Conservation (phyloP, 2,888 invertebrate species). For the Barypeithes pellucidus region DNA sequence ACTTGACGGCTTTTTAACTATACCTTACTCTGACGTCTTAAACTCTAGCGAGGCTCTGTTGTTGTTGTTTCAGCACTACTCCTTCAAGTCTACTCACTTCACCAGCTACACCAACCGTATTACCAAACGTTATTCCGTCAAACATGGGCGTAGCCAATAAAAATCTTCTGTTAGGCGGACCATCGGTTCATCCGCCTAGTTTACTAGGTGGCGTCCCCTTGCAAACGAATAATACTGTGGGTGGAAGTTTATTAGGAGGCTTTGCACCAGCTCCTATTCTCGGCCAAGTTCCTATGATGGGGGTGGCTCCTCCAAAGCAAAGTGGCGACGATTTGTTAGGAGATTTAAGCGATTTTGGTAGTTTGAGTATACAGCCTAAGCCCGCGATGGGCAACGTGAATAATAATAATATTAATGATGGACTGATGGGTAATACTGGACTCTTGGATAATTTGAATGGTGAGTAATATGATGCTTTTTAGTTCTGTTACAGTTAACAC, state of each 20-base stretch:
- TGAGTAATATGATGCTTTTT: slow-evolving; percentile 25
- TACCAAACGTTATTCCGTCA: slow-evolving; percentile 48
- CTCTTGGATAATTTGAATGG: slow-evolving; percentile 54
- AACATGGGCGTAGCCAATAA: slow-evolving; percentile 44
- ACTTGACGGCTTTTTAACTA: no score
- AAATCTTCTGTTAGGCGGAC: slow-evolving; percentile 41
- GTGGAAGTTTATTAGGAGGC: slow-evolving; percentile 54
- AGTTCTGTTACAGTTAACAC: no score
- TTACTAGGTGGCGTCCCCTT: background rate
- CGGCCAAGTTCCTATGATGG: slow-evolving; percentile 18
- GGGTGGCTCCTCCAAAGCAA: slow-evolving; percentile 28
- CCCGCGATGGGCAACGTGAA: slow-evolving; percentile 20
- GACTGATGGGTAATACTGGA: slow-evolving; percentile 45
- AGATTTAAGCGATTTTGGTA: slow-evolving; percentile 63
- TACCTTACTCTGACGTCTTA: no score
- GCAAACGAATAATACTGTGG: slow-evolving; percentile 12
- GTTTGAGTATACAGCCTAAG: slow-evolving; percentile 60
- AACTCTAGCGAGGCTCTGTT: background rate
- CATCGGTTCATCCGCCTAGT: slow-evolving; percentile 36
- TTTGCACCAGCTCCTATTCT: slow-evolving; percentile 13
- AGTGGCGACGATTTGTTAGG: slow-evolving; percentile 64
- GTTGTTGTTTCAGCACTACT: slow-evolving; percentile 42
- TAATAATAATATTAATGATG: slow-evolving; percentile 56
- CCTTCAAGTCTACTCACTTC: slow-evolving; percentile 51
- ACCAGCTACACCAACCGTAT: slow-evolving; percentile 47